Evolutionary conservation across 2,113 vertebrate genomes (phyloP), one percentile per base, ranked within the genome.

Genomic region (Malurus melanocephalus): DNA sequence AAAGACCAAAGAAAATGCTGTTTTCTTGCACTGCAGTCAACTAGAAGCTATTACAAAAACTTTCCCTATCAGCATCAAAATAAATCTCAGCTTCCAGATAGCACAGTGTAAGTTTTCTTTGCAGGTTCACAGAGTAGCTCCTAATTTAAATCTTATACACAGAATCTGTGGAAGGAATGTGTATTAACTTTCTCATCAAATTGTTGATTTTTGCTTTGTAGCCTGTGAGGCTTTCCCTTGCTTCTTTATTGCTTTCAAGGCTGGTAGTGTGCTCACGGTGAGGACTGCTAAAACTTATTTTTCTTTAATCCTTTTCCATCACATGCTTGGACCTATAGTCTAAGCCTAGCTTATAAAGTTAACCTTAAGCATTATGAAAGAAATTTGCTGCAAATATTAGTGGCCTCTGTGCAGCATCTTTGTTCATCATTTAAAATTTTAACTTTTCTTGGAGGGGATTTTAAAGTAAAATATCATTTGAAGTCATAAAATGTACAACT

Each of bases 141-240:
- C 59, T 56, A 38, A 79, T 82, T 91, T 93, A 53, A 71, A 82
- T 79, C 38, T 85, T 68, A 72, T 19, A 60, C 56, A 20, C 24
- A 40, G 80, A 69, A 89, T 88, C 38, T 80, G 33, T 43, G n/a
- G 48, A 83, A 82, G 79, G 46, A 91, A 61, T 32, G 19, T 46
- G 19, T 69, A 85, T 85, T 74, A 76, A 65, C 51, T n/a, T 46
- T 81, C 92, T 85, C 72, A 74, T 87, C 51, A 62, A 76, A 92
- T 46, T 89, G 64, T 46, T 80, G 66, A 65, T 65, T 55, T 87
- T 72, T 64, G 38, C 52, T 86, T 80, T 85, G 33, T 33, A 53
- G 38, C 40, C 52, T 88, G 26, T 49, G 49, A 75, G 49, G 40
- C 22, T 83, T 94, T 83, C 65, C 48, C 26, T 46, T 43, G 16